Evolutionary conservation across 1,140 invertebrate genomes (phyloP).

Genomic region (Leptestheria dahalacensis): DNA sequence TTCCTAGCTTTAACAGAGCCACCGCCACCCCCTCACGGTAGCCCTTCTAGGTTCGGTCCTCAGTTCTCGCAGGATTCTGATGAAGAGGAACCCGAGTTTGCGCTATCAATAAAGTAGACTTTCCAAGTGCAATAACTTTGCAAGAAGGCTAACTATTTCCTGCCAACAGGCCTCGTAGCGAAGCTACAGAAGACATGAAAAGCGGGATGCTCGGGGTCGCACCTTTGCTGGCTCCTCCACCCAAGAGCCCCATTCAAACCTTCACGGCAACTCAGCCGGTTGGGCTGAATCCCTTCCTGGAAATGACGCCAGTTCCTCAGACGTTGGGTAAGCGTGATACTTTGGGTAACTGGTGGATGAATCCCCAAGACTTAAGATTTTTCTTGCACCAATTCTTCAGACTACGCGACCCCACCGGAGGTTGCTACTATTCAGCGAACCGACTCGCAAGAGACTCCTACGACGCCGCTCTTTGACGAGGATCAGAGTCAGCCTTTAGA

Average conservation of each 20-base stretch:
- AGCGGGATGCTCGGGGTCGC: conserved; percentile 15
- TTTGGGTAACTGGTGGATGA: neutral
- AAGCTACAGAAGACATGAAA: conserved; percentile 11
- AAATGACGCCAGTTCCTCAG: conserved; percentile 11
- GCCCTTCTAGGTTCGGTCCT: conserved; percentile 25
- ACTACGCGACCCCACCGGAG: neutral
- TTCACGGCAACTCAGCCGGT: conserved; percentile 16
- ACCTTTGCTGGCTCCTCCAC: conserved; percentile 58
- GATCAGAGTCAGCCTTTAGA: conserved; percentile 84
- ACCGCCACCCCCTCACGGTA: conserved; percentile 39
- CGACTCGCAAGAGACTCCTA: conserved; percentile 62
- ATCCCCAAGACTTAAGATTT: neutral
- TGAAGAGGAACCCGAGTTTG: conserved; percentile 51
- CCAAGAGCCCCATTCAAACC: conserved; percentile 35
- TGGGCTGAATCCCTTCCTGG: conserved; percentile 20
- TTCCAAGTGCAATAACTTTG: neutral
- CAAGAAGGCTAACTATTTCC: neutral
- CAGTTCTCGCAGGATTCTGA: conserved; percentile 58
- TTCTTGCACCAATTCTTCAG: neutral
- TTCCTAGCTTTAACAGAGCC: conserved; percentile 65
- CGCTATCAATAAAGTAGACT: conserved; percentile 54
- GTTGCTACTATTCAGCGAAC: conserved; percentile 25
- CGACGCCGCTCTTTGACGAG: conserved; percentile 86
- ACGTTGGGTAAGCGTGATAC: neutral
- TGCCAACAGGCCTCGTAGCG: conserved; percentile 17